Percentiles rank a stretch among this genome's conserved stretches.
Conservation (phyloP, 2,797 vertebrate genomes). For the Paguma larvata region DNA sequence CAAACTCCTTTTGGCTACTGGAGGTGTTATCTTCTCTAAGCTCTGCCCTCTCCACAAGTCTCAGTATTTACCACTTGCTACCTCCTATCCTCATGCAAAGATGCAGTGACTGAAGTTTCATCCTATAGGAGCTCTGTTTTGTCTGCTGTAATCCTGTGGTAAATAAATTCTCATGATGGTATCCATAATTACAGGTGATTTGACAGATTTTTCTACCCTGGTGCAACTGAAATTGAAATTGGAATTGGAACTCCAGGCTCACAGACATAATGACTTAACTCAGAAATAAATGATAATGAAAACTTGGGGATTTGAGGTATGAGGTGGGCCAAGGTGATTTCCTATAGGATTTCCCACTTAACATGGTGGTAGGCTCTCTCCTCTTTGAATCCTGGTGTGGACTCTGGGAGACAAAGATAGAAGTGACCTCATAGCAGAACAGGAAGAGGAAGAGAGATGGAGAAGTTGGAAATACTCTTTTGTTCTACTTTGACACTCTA, state of each 20-base stretch:
- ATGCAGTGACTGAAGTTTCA: neutral
- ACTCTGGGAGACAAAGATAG: neutral
- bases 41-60: neutral
- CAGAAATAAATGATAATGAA: neutral
- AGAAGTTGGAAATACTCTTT: neutral
- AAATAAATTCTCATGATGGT: neutral
- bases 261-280: neutral
- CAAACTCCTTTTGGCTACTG: neutral
- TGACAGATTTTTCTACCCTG: slow-evolving; percentile 28
- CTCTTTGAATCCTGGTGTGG: neutral
- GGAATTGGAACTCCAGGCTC: neutral
- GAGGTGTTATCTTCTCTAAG: neutral
- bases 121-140: neutral
- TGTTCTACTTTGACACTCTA: neutral
- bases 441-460: neutral
- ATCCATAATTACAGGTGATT: neutral
- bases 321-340: neutral
- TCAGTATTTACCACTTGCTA: neutral
- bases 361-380: neutral
- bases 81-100: neutral
- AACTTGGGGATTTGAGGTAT: neutral
- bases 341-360: neutral
- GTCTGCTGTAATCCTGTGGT: neutral
- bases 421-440: neutral
- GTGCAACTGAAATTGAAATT: slow-evolving; percentile 14